phyloP scores from a whole-genome alignment of 1,140 invertebrate species.

The Euschistus heros region DNA sequence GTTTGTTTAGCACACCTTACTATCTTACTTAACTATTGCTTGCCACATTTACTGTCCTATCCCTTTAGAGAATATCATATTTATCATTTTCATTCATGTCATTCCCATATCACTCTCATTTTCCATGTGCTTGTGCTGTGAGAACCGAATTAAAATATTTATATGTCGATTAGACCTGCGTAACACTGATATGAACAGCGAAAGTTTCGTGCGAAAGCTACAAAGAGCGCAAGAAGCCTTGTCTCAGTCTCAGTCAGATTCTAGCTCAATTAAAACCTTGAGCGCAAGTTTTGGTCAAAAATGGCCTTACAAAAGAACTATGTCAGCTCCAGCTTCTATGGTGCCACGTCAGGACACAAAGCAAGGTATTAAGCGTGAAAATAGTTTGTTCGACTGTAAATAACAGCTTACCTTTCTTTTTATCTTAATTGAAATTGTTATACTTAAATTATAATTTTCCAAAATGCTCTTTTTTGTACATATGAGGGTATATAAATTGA shows the following conservation, averaged over 20 bases:
- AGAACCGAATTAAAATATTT: conserved; percentile 5
- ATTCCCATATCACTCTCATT: conserved; percentile 5
- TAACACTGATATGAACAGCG: conserved; percentile 80
- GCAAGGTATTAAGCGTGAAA: conserved; percentile 45
- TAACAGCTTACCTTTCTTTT: conserved; percentile 5
- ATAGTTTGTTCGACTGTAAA: background rate
- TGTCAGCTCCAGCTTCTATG: conserved; percentile 79
- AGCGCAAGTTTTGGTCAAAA: conserved; percentile 84
- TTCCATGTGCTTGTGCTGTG: conserved; percentile 4
- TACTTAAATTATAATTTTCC: conserved; percentile 11
- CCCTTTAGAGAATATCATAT: conserved; percentile 4
- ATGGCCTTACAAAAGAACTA: conserved; percentile 89
- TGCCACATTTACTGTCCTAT: conserved; percentile 2
- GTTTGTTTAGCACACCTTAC: conserved; percentile 7
- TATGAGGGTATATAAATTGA: no score
- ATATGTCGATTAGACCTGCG: conserved; percentile 57
- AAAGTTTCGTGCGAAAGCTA: conserved; percentile 78
- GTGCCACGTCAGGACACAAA: conserved; percentile 62
- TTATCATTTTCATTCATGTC: conserved; percentile 1
- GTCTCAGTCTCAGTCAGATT: conserved; percentile 38
- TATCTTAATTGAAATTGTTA: background rate
- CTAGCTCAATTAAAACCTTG: conserved; percentile 63
- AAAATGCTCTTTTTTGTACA: no score
- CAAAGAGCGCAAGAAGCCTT: conserved; percentile 82
- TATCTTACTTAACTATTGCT: conserved; percentile 16